A percentile compares a stretch with the other conserved stretches of the same genome.
Evolutionary conservation across 2,113 vertebrate species (phyloP).

Genomic region (Gadus chalcogrammus): DNA sequence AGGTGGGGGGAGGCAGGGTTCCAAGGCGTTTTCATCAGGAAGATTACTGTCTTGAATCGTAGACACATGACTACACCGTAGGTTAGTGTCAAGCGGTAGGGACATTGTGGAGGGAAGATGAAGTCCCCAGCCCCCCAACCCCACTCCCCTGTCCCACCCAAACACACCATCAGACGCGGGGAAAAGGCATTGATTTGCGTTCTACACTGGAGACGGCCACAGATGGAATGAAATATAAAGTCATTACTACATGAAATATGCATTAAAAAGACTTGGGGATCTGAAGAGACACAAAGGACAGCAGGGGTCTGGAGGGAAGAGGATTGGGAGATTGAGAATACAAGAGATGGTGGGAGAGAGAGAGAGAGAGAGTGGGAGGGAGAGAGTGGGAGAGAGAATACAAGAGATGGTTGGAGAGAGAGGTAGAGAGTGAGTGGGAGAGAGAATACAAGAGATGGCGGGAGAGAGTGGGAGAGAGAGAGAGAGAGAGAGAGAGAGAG

Average conservation of each 20-base stretch:
- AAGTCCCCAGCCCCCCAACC: neutral
- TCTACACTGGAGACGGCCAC: constrained; percentile 33
- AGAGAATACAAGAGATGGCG: neutral
- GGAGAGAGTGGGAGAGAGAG: constrained; percentile 5
- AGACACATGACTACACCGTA: too few relatives aligned
- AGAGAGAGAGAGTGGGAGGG: too few relatives aligned
- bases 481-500: constrained; percentile 9
- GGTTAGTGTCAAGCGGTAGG: too few relatives aligned
- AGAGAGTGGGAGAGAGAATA: too few relatives aligned
- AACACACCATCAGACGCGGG: constrained; percentile 58
- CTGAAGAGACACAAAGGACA: neutral
- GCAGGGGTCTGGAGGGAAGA: neutral
- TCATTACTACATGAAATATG: constrained; percentile 71
- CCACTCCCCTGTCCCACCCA: constrained; percentile 33
- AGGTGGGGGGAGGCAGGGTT: too few relatives aligned
- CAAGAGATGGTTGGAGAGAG: too few relatives aligned
- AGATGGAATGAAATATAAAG: constrained; percentile 64
- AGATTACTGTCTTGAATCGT: too few relatives aligned
- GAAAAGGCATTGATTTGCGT: constrained; percentile 54
- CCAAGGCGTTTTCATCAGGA: too few relatives aligned
- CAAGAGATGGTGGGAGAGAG: too few relatives aligned
- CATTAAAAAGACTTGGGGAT: constrained; percentile 61
- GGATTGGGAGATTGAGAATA: neutral
- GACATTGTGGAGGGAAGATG: neutral
- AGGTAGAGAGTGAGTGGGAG: too few relatives aligned